Evolutionary conservation across 92 coral and sea anemone genomes (phyloP).

Genomic region (Paramuricea clavata): DNA sequence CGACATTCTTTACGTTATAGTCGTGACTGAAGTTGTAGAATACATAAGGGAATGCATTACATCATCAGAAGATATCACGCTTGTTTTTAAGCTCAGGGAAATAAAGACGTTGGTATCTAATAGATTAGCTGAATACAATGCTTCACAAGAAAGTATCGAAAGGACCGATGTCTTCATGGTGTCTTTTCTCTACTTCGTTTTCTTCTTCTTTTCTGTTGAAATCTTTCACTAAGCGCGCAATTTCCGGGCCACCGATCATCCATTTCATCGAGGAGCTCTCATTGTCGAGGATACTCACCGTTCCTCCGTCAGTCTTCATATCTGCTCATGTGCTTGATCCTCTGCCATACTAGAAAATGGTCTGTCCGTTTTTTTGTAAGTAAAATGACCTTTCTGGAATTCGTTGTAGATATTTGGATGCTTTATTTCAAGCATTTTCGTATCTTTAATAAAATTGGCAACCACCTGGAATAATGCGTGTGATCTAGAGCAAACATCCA

Average conservation of each 20-base stretch:
- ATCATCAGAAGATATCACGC: not conserved
- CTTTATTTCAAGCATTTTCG: not conserved
- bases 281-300: constrained; percentile 35
- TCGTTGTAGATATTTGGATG: not conserved
- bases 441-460: constrained; percentile 42
- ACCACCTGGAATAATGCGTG: constrained; percentile 50
- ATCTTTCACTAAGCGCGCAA: constrained; percentile 11
- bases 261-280: constrained; percentile 21
- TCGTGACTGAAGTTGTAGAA: constrained; percentile 7
- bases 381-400: constrained; percentile 49
- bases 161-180: constrained; percentile 46
- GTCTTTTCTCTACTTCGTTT: not conserved
- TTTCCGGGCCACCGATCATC: constrained; percentile 53
- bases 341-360: not conserved
- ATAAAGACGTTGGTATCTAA: not conserved
- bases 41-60: not conserved
- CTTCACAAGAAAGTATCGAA: not conserved
- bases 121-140: constrained; percentile 11
- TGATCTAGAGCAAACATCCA: constrained; percentile 58
- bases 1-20: constrained; percentile 12
- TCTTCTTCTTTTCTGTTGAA: not conserved
- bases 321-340: constrained; percentile 58
- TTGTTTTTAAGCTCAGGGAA: constrained; percentile 20
- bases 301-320: constrained; percentile 43
- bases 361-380: constrained; percentile 15